Conservation (phyloP, 2,888 invertebrate species). For the Coelogynopora nodosa region DNA sequence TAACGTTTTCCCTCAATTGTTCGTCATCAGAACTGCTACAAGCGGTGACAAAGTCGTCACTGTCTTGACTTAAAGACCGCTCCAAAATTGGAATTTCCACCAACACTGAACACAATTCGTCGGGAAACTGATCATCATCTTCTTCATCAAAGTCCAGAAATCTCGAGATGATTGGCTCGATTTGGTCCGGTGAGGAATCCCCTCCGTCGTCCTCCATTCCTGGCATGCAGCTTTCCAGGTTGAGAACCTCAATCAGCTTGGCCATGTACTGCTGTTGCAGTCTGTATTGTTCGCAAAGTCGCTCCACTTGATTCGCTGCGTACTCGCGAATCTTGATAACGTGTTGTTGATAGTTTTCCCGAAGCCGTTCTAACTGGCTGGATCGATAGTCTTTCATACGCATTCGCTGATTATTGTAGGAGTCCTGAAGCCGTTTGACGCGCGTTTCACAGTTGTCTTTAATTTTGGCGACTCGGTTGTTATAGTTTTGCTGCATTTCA, state of each 20-base stretch:
- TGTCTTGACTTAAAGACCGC: background rate
- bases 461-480: conserved; percentile 79
- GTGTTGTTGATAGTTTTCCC: conserved; percentile 91
- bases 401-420: conserved; percentile 80
- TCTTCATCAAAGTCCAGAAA: background rate
- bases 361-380: conserved; percentile 77
- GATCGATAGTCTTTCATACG: conserved; percentile 87
- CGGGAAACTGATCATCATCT: background rate
- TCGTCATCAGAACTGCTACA: background rate
- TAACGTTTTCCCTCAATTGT: too few relatives aligned
- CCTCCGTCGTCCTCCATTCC: conserved; percentile 36
- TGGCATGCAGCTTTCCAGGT: conserved; percentile 79
- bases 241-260: conserved; percentile 85
- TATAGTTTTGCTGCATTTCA: conserved; percentile 82
- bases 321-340: conserved; percentile 88
- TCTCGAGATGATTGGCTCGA: background rate
- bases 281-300: conserved; percentile 85
- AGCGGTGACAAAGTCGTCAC: conserved; percentile 5
- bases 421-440: conserved; percentile 86
- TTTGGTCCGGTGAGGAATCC: background rate
- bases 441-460: conserved; percentile 88
- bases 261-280: conserved; percentile 89
- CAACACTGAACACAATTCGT: background rate
- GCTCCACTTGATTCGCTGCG: conserved; percentile 82
- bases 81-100: background rate